These are phyloP conservation scores for Dasypolia templi DNA, from an alignment of 2,888 invertebrate genomes.

Conservation along the genomic window DNA sequence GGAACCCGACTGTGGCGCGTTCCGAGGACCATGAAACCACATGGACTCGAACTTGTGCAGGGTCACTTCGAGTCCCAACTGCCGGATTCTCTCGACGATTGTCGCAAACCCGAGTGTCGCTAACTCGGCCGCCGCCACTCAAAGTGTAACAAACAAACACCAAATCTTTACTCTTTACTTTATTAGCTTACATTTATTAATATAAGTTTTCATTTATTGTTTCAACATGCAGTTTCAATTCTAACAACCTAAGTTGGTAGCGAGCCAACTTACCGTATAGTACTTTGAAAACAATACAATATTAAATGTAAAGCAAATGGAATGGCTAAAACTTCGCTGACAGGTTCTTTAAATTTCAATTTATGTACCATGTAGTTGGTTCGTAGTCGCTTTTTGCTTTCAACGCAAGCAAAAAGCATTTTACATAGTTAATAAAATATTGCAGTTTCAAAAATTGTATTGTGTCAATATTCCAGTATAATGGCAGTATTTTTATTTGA, in stretches of 20 bases:
- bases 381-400: constrained; percentile 35
- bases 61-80: too few relatives aligned
- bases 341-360: constrained; percentile 34
- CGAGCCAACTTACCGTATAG: constrained; percentile 25
- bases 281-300: constrained; percentile 55
- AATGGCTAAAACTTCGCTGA: constrained; percentile 44
- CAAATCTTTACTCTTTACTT: too few relatives aligned
- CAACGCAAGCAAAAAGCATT: constrained; percentile 28
- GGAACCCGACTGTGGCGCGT: too few relatives aligned
- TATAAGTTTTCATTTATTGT: too few relatives aligned
- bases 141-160: too few relatives aligned
- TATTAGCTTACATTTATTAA: too few relatives aligned
- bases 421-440: constrained; percentile 6
- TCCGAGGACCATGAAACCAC: too few relatives aligned
- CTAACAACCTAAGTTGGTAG: constrained; percentile 5
- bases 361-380: constrained; percentile 21
- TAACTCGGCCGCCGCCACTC: too few relatives aligned
- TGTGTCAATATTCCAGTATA: background rate
- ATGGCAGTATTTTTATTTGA: too few relatives aligned
- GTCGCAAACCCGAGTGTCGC: too few relatives aligned
- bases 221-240: background rate
- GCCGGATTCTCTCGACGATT: too few relatives aligned
- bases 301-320: constrained; percentile 35
- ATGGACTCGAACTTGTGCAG: too few relatives aligned
- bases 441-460: background rate